Evolutionary conservation across 2,888 invertebrate species (phyloP), one percentile per base, ranked within the genome.

Genomic region (Pegoplata infirma): DNA sequence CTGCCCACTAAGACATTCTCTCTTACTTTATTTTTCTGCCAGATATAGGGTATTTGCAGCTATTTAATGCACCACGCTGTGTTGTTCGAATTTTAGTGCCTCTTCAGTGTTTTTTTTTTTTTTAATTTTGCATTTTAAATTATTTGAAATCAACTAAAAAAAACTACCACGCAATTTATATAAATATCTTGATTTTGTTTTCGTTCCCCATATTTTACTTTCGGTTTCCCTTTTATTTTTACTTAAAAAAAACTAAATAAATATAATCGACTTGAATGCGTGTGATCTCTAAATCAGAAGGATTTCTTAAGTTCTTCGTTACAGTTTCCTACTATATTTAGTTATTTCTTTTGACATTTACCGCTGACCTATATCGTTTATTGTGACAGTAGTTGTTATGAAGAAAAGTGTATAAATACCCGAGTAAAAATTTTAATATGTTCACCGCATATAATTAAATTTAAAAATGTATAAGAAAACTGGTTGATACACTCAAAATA

Each of bases 261-360:
- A 75, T 58, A 25, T 55, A 76, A 63, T 72, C 67, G 58, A 68
- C 51, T 56, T 68, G 72, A 55, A 63, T 77, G 75, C 75, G 75
- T 76, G 75, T 76, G 68, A 76, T 76, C 75, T 69, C 67, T 73
- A 77, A 73, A 73, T 73, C 72, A 68, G 68, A 68, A 58, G 63
- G 55, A 77, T 72, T 77, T 77, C 23, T 55, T 49, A 75, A 16
- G 55, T 63, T 10, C 79, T 85, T 85, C 84, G 85, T 86, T 85
- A 85, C 85, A 85, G 84, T 86, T 85, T 79, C 61, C 59, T 72
- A 67, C 79, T 49, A 44, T 44, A 21, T 61, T 32, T 61, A 32
- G 67, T 49, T 59, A 16, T 67, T 80, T 71, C 66, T 76, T 80
- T 77, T 80, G 71, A 77, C 80, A 77, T 80, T 80, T 77, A 80